These are phyloP conservation scores for Drosophila suzukii DNA, from an alignment of 1,140 invertebrate genomes.

Conservation along the genomic window DNA sequence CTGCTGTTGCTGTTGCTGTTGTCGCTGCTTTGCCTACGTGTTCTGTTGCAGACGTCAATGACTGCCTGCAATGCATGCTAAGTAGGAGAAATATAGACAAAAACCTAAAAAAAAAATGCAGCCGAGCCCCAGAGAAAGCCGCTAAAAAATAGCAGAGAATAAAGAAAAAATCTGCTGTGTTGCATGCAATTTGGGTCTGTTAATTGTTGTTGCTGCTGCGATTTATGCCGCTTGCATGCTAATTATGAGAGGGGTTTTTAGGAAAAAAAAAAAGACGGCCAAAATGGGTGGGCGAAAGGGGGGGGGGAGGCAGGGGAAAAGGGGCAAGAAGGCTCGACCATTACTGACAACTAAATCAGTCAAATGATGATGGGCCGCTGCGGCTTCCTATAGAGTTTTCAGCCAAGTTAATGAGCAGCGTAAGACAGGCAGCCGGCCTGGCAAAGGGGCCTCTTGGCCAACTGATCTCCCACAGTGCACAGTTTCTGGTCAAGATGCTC, in stretches of 20 bases:
- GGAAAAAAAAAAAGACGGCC: neutral
- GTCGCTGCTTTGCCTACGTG: constrained; percentile 68
- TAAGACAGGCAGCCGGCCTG: constrained; percentile 64
- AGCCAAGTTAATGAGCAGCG: constrained; percentile 78
- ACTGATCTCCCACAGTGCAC: constrained; percentile 69
- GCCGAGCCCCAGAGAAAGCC: constrained; percentile 44
- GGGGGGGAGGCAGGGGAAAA: neutral
- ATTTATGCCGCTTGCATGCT: constrained; percentile 82
- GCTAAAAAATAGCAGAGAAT: constrained; percentile 15
- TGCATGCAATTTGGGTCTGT: constrained; percentile 82
- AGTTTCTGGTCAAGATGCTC: constrained; percentile 53
- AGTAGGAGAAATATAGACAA: constrained; percentile 47
- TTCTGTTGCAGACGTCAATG: constrained; percentile 75
- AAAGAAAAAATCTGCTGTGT: constrained; percentile 45
- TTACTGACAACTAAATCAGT: constrained; percentile 80
- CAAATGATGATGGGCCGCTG: constrained; percentile 42
- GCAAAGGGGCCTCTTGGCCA: constrained; percentile 19
- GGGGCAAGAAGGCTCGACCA: neutral
- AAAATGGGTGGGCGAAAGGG: constrained; percentile 3
- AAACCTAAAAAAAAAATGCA: neutral
- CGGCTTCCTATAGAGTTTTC: constrained; percentile 68
- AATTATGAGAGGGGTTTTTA: constrained; percentile 53
- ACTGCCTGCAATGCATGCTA: constrained; percentile 72
- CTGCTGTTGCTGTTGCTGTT: constrained; percentile 50
- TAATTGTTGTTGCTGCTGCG: constrained; percentile 78